Evolutionary conservation across 1,140 invertebrate genomes (phyloP), one percentile per base, ranked within the genome.

Genomic region (Agraylea sexmaculata): DNA sequence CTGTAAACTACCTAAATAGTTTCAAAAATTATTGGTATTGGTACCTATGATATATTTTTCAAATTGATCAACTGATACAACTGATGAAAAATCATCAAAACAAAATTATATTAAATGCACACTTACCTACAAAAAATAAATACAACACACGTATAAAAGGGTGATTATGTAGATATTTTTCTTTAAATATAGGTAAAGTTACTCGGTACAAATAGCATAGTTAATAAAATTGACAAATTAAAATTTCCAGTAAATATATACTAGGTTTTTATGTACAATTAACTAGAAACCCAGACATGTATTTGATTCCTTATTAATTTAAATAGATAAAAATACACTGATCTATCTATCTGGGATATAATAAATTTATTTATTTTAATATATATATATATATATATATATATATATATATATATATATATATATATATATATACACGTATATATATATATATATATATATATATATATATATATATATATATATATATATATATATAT

Each of bases 291-390:
- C 17, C 37, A 28, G 12, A 22, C n/a, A 38, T 8, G n/a, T n/a
- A n/a, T n/a, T n/a, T n/a, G n/a, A n/a, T n/a, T n/a, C n/a, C 10
- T 28, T 28, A 16, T 30, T 20, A 34, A 41, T 41, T 41, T 28
- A 25, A 27, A 6, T 18, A 34, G 20, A 18, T 17, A 34, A 27
- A 11, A 40, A 40, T 32, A 40, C n/a, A 6, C 28, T 12, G 37
- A 15, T 8, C 22, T 21, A 18, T n/a, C 13, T 7, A 11, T 10
- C 20, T 13, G 23, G 12, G 20, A 38, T 19, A 16, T 27, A 18
- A 38, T 38, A 38, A 36, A 20, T 20, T 23, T 32, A 17, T 13
- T 17, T 32, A 32, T 32, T n/a, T n/a, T n/a, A n/a, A 32, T 32
- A 12, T 5, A 30, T 30, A 30, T 12, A 32, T 13, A 6, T 32